These are phyloP conservation scores for Xenentodon cancila DNA, from an alignment of 2,797 vertebrate genomes.

Conservation along the genomic window DNA sequence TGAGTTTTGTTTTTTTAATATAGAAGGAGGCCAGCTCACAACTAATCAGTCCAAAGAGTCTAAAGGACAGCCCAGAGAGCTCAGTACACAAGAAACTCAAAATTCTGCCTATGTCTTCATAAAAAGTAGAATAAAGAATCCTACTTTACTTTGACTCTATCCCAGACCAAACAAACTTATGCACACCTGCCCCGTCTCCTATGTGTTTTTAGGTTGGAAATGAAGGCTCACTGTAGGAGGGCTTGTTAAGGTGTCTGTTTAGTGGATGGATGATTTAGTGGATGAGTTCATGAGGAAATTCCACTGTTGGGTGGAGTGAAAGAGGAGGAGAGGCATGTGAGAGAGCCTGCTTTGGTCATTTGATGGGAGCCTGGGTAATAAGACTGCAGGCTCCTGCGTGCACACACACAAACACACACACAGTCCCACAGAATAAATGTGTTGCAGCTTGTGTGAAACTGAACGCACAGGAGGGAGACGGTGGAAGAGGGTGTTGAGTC, in stretches of 20 bases:
- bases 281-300: constrained; percentile 65
- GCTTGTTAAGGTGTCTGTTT: constrained; percentile 57
- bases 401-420: constrained; percentile 20
- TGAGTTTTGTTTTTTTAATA: too few relatives aligned
- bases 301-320: constrained; percentile 56
- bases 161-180: neutral
- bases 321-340: constrained; percentile 7
- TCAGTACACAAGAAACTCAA: too few relatives aligned
- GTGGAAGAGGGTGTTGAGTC: constrained; percentile 57
- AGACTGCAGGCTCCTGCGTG: constrained; percentile 25
- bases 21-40: too few relatives aligned
- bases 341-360: constrained; percentile 40
- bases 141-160: constrained; percentile 5
- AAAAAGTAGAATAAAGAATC: constrained; percentile 15
- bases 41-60: too few relatives aligned
- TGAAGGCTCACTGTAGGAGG: constrained; percentile 60
- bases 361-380: constrained; percentile 65
- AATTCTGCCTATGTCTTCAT: too few relatives aligned
- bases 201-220: constrained; percentile 55
- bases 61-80: too few relatives aligned
- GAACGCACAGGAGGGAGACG: constrained; percentile 40
- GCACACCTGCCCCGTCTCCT: neutral
- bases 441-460: constrained; percentile 67
- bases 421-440: constrained; percentile 66
- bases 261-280: constrained; percentile 69